phyloP scores from a whole-genome alignment of 2,113 vertebrate genomes.

The Phoenicopterus ruber region DNA sequence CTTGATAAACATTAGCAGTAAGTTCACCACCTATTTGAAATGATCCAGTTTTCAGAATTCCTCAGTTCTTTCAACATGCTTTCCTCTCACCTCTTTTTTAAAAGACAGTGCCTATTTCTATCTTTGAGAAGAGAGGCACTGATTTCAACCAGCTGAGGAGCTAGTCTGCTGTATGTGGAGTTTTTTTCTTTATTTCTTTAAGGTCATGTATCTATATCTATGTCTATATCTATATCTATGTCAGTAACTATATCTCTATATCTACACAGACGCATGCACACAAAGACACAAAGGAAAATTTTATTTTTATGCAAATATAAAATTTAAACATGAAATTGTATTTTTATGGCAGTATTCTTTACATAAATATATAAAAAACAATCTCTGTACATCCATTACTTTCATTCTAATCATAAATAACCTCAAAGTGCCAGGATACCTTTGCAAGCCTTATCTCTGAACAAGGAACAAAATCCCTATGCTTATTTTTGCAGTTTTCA shows the following conservation, averaged over 20 bases:
- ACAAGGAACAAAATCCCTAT: not conserved
- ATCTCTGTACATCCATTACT: not conserved
- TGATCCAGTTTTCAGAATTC: not conserved
- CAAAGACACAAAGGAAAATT: not conserved
- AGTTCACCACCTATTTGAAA: not conserved
- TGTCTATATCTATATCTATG: not conserved
- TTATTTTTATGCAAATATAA: not conserved
- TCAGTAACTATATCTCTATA: not conserved
- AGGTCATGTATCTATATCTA: fast-evolving
- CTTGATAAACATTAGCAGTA: not conserved
- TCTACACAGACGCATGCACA: not conserved
- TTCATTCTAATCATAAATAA: not conserved
- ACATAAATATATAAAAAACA: not conserved
- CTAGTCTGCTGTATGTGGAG: fast-evolving
- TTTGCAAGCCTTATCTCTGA: not conserved
- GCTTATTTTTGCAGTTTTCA: not conserved
- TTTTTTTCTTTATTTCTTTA: not conserved
- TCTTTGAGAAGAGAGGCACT: not conserved
- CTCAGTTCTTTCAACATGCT: not conserved
- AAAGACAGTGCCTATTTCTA: fast-evolving
- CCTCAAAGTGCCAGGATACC: not conserved
- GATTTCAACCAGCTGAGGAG: not conserved
- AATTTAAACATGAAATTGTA: not conserved
- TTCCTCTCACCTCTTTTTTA: not conserved
- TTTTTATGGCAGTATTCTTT: not conserved